These are phyloP conservation scores for Geopemphigus sp. DNA, from an alignment of 1,140 invertebrate genomes.

Conservation along the genomic window DNA sequence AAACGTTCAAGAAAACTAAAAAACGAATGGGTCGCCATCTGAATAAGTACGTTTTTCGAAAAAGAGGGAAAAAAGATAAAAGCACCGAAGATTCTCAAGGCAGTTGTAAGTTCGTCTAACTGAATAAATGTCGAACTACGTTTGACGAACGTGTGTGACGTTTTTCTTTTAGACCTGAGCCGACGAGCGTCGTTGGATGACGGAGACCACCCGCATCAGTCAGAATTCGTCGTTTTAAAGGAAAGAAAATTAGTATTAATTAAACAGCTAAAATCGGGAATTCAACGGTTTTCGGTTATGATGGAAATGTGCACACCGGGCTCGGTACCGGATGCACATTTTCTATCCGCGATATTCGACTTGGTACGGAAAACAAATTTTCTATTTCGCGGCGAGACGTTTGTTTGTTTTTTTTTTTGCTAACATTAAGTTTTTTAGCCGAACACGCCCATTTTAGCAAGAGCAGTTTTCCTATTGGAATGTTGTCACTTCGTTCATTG, in stretches of 20 bases:
- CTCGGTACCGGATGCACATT: constrained; percentile 88
- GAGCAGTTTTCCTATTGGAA: constrained; percentile 88
- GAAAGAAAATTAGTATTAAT: constrained; percentile 76
- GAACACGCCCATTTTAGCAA: constrained; percentile 84
- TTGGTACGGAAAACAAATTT: constrained; percentile 66
- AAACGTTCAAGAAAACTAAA: constrained; percentile 69
- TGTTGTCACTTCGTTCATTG: constrained; percentile 94
- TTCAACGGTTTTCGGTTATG: constrained; percentile 81
- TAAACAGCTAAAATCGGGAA: constrained; percentile 73
- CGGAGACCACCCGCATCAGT: constrained; percentile 74
- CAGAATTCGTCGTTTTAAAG: constrained; percentile 82
- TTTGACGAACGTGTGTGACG: neutral
- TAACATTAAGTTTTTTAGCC: constrained; percentile 64
- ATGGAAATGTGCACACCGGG: constrained; percentile 94
- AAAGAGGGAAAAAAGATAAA: constrained; percentile 77
- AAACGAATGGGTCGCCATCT: constrained; percentile 81
- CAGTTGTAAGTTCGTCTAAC: constrained; percentile 63
- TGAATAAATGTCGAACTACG: neutral
- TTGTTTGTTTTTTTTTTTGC: too few relatives aligned
- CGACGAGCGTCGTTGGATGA: constrained; percentile 77
- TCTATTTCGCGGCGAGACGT: neutral
- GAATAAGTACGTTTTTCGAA: constrained; percentile 70
- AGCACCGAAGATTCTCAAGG: constrained; percentile 79
- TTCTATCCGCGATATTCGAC: constrained; percentile 92
- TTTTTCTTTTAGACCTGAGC: constrained; percentile 69